Base-by-base conservation (phyloP, 2,797 vertebrate species). In the Falco naumanni region DNA sequence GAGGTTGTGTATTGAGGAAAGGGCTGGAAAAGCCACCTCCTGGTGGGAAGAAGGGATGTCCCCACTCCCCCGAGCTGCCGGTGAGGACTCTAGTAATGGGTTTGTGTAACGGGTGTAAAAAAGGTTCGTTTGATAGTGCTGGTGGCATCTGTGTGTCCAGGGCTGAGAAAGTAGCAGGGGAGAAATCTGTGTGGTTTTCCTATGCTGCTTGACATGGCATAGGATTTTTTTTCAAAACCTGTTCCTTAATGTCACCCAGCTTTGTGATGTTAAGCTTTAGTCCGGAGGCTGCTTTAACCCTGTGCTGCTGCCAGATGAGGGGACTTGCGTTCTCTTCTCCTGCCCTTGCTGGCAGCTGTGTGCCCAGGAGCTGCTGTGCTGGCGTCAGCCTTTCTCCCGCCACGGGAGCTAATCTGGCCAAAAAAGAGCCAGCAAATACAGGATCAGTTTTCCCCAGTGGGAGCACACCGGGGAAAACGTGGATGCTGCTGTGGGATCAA, bases 181-280 rank as follows among this genome's bases (percentile, higher is more conserved):
- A 39, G 43, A 72, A 59, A 45, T 28, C 53, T 1, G 0, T 5
- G 26, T 29, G 17, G 28, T 5, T n/a, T 37, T 76, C 59, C 10
- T 17, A 1, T 25, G 31, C n/a, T 6, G n/a, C 45, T 20, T 39
- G 29, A 39, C 10, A 28, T n/a, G 15, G 5, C 0, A 0, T 7
- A 17, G 7, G 39, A 29, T 43, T 72, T 76, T n/a, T 24, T 81
- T 76, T 28, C 33, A 50, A 59, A 59, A 20, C 8, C 45, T 16
- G 20, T 41, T 45, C 60, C 61, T 33, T 60, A 20, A 24, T 31
- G n/a, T 86, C 54, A 18, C 9, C n/a, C n/a, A 24, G 26, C 76
- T 64, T 56, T 18, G 26, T n/a, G 34, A 41, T 69, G 56, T 60
- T 59, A 37, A 78, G 56, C 39, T 69, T 61, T 28, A 54, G 15